Evolutionary conservation across 1,140 invertebrate genomes (phyloP).

Genomic region (Caenorhabditis latens): DNA sequence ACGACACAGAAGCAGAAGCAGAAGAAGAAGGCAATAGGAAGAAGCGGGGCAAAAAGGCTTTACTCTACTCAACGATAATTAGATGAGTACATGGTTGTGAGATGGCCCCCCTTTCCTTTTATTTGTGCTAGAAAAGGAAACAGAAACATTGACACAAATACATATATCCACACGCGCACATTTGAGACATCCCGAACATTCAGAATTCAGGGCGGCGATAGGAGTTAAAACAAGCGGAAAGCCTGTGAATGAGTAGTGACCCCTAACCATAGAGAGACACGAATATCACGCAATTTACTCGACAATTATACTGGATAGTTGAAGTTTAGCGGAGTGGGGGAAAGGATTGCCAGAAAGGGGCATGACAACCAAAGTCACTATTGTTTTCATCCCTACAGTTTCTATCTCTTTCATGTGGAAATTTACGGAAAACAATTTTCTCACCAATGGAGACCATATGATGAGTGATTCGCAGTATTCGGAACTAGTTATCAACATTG

Average conservation of each 20-base stretch:
- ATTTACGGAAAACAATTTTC: too few species aligned
- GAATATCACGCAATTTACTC: conserved; percentile 48
- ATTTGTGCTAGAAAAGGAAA: conserved; percentile 53
- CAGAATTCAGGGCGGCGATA: not conserved
- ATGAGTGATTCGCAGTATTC: not conserved
- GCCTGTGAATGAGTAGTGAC: conserved; percentile 4
- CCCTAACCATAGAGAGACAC: not conserved
- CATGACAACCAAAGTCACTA: not conserved
- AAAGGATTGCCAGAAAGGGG: not conserved
- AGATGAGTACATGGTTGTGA: conserved; percentile 53
- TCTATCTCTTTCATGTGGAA: not conserved
- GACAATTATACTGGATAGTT: conserved; percentile 48
- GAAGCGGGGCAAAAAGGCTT: not conserved
- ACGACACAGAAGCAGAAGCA: conserved; percentile 22
- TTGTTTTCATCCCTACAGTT: conserved; percentile 18
- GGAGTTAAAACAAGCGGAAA: conserved; percentile 21
- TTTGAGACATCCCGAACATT: not conserved
- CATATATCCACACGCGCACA: not conserved
- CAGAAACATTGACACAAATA: conserved; percentile 31
- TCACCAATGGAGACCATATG: not conserved
- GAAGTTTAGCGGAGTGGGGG: not conserved
- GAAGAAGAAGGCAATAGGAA: not conserved
- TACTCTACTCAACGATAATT: conserved; percentile 54
- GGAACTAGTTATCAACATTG: not conserved
- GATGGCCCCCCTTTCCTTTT: conserved; percentile 36